These are phyloP conservation scores for Chymomyza costata DNA, from an alignment of 1,140 invertebrate genomes.

Conservation along the genomic window DNA sequence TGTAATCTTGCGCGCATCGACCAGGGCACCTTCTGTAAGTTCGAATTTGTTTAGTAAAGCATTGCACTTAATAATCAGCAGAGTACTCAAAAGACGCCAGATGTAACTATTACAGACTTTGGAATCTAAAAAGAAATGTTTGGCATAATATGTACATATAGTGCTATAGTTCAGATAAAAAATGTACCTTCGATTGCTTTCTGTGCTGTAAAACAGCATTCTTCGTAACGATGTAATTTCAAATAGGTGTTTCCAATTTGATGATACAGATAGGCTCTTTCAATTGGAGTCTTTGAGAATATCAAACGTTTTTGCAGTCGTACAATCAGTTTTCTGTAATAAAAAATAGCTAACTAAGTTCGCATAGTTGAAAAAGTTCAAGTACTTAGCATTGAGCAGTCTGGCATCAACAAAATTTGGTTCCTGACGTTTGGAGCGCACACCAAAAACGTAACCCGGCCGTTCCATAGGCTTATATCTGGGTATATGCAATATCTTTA, in stretches of 20 bases:
- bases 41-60: slow-evolving; percentile 55
- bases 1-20: slow-evolving; percentile 30
- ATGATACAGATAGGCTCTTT: slow-evolving; percentile 60
- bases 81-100: slow-evolving; percentile 46
- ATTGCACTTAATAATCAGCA: slow-evolving; percentile 52
- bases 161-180: neutral
- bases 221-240: slow-evolving; percentile 41
- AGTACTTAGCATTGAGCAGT: slow-evolving; percentile 27
- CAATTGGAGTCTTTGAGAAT: slow-evolving; percentile 55
- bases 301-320: slow-evolving; percentile 47
- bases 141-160: neutral
- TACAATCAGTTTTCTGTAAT: slow-evolving; percentile 33
- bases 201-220: slow-evolving; percentile 50
- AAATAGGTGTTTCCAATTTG: slow-evolving; percentile 55
- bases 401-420: slow-evolving; percentile 28
- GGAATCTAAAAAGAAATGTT: slow-evolving; percentile 33
- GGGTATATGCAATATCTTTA: slow-evolving; percentile 31
- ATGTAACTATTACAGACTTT: slow-evolving; percentile 51
- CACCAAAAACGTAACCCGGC: slow-evolving; percentile 52
- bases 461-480: slow-evolving; percentile 42
- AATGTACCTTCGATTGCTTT: slow-evolving; percentile 46
- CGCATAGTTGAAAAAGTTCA: too few relatives aligned
- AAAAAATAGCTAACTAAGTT: too few relatives aligned
- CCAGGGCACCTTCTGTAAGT: slow-evolving; percentile 33
- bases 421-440: slow-evolving; percentile 53